Evolutionary conservation across 2,888 invertebrate genomes (phyloP).

Genomic region (Nymphalis c-album): DNA sequence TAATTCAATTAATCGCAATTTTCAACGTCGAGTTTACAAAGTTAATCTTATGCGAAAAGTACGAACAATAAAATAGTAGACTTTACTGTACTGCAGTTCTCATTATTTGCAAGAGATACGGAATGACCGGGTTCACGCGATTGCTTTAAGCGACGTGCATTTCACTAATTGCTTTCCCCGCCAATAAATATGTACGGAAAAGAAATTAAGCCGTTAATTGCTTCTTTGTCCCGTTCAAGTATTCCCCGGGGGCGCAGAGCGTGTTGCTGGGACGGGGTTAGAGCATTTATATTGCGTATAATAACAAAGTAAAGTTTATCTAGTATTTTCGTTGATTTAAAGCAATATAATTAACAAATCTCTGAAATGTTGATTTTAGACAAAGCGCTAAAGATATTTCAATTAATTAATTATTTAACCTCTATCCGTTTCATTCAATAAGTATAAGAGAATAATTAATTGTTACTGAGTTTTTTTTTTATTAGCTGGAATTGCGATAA

Average conservation of each 20-base stretch:
- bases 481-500: too few species aligned
- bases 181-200: slow-evolving; percentile 14
- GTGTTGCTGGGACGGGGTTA: neutral
- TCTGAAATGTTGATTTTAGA: too few species aligned
- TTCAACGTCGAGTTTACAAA: neutral
- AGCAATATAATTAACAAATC: too few species aligned
- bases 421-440: too few species aligned
- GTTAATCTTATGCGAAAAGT: neutral
- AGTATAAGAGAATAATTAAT: too few species aligned
- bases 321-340: too few species aligned
- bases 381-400: too few species aligned
- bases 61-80: slow-evolving; percentile 1
- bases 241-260: neutral
- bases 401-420: too few species aligned
- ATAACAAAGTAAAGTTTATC: too few species aligned
- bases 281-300: neutral
- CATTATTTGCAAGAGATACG: slow-evolving; percentile 2
- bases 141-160: neutral
- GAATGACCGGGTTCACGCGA: neutral
- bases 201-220: slow-evolving; percentile 15
- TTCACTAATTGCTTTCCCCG: slow-evolving; percentile 14
- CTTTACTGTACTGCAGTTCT: slow-evolving; percentile 5
- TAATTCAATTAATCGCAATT: neutral
- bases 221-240: neutral
- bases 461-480: too few species aligned